Conservation (phyloP, 2,113 vertebrate species). For the Oncorhynchus mykiss region DNA sequence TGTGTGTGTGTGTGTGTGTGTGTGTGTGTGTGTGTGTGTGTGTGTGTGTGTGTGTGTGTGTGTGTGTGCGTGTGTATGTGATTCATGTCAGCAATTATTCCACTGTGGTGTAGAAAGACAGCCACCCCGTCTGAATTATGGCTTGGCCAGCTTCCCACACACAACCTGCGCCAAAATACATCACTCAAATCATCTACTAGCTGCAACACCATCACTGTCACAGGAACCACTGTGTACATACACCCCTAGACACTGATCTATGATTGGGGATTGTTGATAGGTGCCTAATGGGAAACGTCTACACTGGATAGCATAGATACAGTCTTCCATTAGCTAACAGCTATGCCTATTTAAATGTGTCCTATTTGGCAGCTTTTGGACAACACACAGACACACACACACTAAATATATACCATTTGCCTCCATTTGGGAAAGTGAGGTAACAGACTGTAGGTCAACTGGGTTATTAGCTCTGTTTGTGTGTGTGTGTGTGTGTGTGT, state of each 20-base stretch:
- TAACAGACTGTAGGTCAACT: no score
- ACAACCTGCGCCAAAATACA: conserved; percentile 19
- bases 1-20: not conserved
- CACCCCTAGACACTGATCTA: no score
- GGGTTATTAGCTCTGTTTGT: no score
- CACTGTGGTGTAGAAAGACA: not conserved
- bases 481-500: no score
- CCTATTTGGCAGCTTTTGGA: no score
- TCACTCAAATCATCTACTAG: conserved; percentile 14
- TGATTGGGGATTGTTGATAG: no score
- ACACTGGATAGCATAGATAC: no score
- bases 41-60: not conserved
- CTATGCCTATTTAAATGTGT: no score
- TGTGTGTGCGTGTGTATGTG: not conserved
- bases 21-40: not conserved
- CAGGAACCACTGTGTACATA: not conserved
- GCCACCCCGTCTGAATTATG: not conserved
- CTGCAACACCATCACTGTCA: conserved; percentile 25
- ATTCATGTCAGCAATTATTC: conserved; percentile 12
- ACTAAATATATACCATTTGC: no score
- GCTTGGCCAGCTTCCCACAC: conserved; percentile 16
- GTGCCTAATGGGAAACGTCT: no score
- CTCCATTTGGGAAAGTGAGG: no score
- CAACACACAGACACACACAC: not conserved
- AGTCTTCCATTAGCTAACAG: no score